These are phyloP conservation scores for Phytoseiulus persimilis DNA, from an alignment of 2,888 invertebrate species.

Conservation along the genomic window DNA sequence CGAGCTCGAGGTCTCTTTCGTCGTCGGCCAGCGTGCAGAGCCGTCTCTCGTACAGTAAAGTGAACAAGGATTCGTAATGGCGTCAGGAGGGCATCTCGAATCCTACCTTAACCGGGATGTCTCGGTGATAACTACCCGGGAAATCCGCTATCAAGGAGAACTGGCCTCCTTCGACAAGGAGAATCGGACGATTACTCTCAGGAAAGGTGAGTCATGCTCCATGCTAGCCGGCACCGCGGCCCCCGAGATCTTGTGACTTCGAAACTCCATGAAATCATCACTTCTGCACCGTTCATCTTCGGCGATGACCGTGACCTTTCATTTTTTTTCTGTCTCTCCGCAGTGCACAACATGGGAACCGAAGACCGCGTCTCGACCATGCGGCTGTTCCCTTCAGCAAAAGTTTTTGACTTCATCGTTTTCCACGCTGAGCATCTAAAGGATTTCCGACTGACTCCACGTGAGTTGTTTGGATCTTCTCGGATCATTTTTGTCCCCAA, in stretches of 20 bases:
- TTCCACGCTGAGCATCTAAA: not conserved
- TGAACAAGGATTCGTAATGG: not conserved
- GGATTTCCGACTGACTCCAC: not conserved
- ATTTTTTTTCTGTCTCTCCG: not conserved
- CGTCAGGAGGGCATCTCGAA: not conserved
- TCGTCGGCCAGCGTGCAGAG: conserved; percentile 8
- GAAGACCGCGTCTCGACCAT: not conserved
- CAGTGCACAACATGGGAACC: not conserved
- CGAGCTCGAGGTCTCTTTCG: not conserved
- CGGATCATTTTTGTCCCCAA: too few relatives aligned
- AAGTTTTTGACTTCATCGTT: not conserved
- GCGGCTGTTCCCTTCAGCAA: not conserved
- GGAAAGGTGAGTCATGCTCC: not conserved
- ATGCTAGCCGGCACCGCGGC: too few relatives aligned
- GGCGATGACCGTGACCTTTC: not conserved
- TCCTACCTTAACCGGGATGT: not conserved
- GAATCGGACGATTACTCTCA: not conserved
- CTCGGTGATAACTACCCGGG: conserved; percentile 9
- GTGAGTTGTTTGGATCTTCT: not conserved
- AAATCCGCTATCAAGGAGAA: not conserved
- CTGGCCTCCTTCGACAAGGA: not conserved
- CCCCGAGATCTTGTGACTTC: too few relatives aligned
- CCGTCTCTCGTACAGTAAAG: not conserved
- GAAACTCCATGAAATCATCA: too few relatives aligned
- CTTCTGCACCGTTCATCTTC: too few relatives aligned